These are phyloP conservation scores for Nipponia nippon DNA, from an alignment of 2,113 vertebrate species.

Conservation along the genomic window DNA sequence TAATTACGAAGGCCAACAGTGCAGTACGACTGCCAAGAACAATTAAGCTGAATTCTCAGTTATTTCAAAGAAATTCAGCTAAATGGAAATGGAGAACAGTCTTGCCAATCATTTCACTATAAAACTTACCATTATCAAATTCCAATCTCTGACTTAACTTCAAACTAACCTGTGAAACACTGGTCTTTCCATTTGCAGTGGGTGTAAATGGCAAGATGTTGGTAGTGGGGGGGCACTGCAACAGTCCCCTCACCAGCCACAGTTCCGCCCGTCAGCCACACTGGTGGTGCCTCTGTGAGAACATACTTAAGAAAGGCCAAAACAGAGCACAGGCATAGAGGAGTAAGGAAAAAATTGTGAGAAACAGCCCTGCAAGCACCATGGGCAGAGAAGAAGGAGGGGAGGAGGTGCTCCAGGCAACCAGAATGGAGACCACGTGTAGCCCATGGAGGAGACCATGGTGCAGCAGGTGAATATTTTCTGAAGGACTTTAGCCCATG, in stretches of 20 bases:
- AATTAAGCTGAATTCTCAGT: not conserved
- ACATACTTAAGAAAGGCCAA: not conserved
- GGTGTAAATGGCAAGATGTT: not conserved
- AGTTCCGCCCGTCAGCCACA: accelerated
- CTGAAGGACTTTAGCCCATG: not conserved
- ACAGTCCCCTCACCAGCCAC: accelerated
- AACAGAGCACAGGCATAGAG: not conserved
- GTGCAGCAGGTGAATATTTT: not conserved
- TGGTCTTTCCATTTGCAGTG: not conserved
- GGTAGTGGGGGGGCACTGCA: accelerated
- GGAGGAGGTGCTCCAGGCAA: not conserved
- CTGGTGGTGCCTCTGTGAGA: not conserved
- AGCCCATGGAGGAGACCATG: not conserved
- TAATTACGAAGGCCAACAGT: not conserved
- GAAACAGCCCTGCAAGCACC: not conserved
- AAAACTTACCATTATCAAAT: not conserved
- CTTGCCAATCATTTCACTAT: not conserved
- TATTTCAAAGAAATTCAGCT: not conserved
- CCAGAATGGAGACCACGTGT: not conserved
- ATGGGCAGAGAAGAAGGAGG: not conserved
- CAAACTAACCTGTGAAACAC: not conserved
- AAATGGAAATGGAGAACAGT: not conserved
- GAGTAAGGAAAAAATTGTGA: not conserved
- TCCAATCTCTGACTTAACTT: not conserved
- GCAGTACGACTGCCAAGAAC: not conserved